These are phyloP conservation scores for Ceuthmochares aereus DNA, from an alignment of 2,113 vertebrate genomes.

Conservation along the genomic window DNA sequence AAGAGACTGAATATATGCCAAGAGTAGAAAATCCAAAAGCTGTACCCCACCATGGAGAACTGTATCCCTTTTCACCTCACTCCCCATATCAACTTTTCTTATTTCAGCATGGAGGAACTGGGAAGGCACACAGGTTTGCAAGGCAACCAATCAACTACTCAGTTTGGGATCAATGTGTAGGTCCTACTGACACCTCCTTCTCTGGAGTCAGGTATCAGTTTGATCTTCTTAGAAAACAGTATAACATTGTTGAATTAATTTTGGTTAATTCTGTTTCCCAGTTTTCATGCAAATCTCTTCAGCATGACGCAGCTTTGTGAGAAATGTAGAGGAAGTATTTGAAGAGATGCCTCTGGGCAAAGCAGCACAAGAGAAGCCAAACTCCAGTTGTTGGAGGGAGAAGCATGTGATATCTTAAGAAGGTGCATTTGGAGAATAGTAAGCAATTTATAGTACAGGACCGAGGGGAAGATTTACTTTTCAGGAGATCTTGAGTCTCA, in stretches of 20 bases:
- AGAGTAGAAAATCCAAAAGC: background rate
- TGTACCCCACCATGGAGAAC: background rate
- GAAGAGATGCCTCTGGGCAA: background rate
- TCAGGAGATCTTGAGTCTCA: background rate
- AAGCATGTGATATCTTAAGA: accelerated
- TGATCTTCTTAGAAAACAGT: background rate
- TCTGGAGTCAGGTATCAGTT: background rate
- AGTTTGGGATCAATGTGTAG: accelerated
- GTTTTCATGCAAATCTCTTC: background rate
- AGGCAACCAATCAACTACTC: background rate
- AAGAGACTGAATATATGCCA: background rate
- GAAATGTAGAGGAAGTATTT: background rate
- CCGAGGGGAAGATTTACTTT: background rate
- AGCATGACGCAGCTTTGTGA: background rate
- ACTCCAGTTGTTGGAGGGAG: background rate
- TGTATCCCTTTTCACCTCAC: background rate
- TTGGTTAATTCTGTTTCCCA: background rate
- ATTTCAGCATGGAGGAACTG: background rate
- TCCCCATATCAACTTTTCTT: background rate
- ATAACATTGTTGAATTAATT: background rate
- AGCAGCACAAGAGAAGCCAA: background rate
- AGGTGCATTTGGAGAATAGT: background rate
- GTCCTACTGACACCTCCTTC: background rate
- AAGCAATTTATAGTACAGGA: background rate
- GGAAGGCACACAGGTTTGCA: background rate